Evolutionary conservation across 2,797 vertebrate species (phyloP), one percentile per base, ranked within the genome.

Genomic region (Microctenopoma stevenorrisi): DNA sequence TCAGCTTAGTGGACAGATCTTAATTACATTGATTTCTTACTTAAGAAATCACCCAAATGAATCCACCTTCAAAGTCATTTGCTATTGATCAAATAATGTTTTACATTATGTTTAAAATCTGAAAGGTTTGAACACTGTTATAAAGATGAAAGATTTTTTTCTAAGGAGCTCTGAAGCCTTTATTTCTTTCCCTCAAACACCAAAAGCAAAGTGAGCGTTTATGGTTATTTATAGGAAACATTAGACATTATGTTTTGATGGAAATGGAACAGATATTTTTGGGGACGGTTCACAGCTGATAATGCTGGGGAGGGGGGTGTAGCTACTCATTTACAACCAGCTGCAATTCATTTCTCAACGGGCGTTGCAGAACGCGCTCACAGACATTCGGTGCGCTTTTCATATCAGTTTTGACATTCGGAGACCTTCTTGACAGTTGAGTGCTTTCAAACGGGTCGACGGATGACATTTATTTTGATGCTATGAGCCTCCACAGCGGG

Each of bases 321-420:
- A 66, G 56, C 50, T 3, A 1, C 4, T 69, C 73, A 12, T 73
- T 84, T 53, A 66, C 47, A 62, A 25, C 44, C 5, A 10, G 52
- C 58, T 35, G 49, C 13, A 67, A 30, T 80, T 78, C 56, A 7
- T 83, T 71, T 68, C 67, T 69, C 61, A 43, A 1, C 5, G 44
- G 1, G 16, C 22, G 64, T 58, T 64, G 40, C 0, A 33, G 64
- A 79, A 76, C 71, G 70, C 2, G 50, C 74, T 71, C 22, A 3
- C 65, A 86, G 88, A 81, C 87, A 86, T 91, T 86, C 88, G 62
- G 82, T 72, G 62, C 51, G 81, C 75, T 78, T 85, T 82, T 81
- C 78, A 79, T 84, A 86, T 89, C 85, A 72, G 30, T 71, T 74
- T 51, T 86, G 88, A 89, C 82, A 88, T 90, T 89, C 78, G 86